Evolutionary conservation across 2,113 vertebrate genomes (phyloP), one percentile per base, ranked within the genome.

Genomic region (Tonatia bakeri): DNA sequence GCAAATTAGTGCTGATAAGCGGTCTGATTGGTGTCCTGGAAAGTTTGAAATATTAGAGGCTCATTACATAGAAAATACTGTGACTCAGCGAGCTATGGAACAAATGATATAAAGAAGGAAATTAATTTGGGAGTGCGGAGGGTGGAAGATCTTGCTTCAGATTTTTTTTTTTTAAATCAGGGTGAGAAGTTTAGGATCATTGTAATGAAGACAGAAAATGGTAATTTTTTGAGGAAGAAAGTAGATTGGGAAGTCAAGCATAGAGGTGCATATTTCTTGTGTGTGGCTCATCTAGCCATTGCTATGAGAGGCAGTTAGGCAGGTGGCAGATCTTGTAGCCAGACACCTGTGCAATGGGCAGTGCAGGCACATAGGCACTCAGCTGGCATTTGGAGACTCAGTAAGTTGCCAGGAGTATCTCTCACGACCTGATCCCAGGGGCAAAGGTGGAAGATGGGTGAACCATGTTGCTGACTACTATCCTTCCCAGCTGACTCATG

Each of bases 21-120:
- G 61, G 61, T 84, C 59, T 89, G 92, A 85, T 56, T 79, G 93
- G 92, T 97, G 96, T 93, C 90, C 92, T 87, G 50, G 67, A 96
- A 97, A 96, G 84, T 95, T 82, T 95, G 92, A 97, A 96, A 96
- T 91, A 95, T 94, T 93, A 94, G 83, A 90, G 92, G 54, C 43
- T 98, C 79, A 84, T 95, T 95, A 82, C 28, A 75, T 56, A 75
- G 93, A 84, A 90, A 88, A 73, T 15, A 70, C 69, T n/a, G 31
- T 36, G 47, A 77, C 79, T 95, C 94, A 43, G 72, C 6, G 38
- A 96, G 61, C 90, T 76, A 79, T 64, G 52, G 89, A 91, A 77
- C 65, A 89, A 87, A 88, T 93, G 94, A 43, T 56, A 17, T n/a
- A 40, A 91, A 80, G 50, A 81, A 96, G 75, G 70, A 93, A 91